A percentile compares a stretch with the other conserved stretches of the same genome.
Conservation (phyloP, 2,888 invertebrate species). For the Myopa tessellatipennis region DNA sequence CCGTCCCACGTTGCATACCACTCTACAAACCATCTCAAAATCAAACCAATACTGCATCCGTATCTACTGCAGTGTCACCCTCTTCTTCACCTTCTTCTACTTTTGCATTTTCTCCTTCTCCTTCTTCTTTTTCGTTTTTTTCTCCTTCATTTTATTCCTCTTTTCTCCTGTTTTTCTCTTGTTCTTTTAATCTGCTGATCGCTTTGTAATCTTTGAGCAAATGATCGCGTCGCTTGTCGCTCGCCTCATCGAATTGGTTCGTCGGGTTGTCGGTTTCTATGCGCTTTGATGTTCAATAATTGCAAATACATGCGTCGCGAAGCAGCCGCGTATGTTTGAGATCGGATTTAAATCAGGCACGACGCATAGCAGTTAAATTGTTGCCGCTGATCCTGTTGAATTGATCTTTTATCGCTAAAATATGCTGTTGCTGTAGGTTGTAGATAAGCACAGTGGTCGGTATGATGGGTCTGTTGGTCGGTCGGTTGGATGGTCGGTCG, state of each 20-base stretch:
- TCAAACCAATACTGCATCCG: neutral
- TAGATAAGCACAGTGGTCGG: neutral
- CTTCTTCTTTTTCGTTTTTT: neutral
- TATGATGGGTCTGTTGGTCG: conserved; percentile 13
- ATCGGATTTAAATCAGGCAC: conserved; percentile 66
- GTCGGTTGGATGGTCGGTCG: conserved; percentile 60
- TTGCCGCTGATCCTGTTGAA: conserved; percentile 35
- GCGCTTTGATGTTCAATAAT: conserved; percentile 65
- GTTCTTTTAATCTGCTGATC: neutral
- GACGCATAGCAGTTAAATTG: conserved; percentile 62
- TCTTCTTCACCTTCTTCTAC: neutral
- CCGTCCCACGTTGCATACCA: too few relatives aligned
- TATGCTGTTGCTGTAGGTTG: conserved; percentile 30
- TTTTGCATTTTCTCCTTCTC: neutral
- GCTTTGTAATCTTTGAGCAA: neutral
- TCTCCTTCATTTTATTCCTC: neutral
- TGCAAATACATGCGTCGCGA: conserved; percentile 59
- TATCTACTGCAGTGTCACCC: conserved; percentile 33
- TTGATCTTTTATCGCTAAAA: conserved; percentile 66
- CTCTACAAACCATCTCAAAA: neutral
- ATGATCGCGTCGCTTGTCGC: conserved; percentile 26
- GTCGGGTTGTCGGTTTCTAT: conserved; percentile 29
- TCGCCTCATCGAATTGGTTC: conserved; percentile 30
- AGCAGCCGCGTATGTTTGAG: conserved; percentile 60
- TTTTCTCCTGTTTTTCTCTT: neutral